phyloP scores from a whole-genome alignment of 2,888 invertebrate species.

The Dynastes grantii region DNA sequence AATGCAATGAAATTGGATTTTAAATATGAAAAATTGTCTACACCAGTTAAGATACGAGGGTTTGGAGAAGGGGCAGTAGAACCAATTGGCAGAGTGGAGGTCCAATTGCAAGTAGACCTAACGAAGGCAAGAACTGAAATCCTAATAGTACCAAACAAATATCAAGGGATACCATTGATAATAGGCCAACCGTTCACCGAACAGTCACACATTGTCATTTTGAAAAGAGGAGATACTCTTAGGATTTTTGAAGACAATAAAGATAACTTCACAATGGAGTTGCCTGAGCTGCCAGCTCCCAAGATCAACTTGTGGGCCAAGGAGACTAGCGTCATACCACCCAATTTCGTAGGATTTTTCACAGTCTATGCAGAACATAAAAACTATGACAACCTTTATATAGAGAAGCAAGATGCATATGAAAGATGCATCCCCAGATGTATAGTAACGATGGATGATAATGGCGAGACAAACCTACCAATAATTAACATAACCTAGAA shows the following conservation, averaged over 20 bases:
- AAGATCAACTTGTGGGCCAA: not conserved
- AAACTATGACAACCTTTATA: not conserved
- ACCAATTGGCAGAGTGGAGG: not conserved
- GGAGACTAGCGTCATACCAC: not conserved
- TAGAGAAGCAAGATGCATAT: not conserved
- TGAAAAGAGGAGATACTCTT: not conserved
- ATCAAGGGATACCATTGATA: not conserved
- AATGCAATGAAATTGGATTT: not conserved
- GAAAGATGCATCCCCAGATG: not conserved
- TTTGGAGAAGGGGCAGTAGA: not conserved
- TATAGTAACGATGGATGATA: not conserved
- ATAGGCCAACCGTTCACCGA: slow-evolving; percentile 17
- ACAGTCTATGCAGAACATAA: not conserved
- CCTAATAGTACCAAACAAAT: not conserved
- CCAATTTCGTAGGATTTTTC: slow-evolving; percentile 3
- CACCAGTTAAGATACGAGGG: not conserved
- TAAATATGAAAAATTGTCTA: not conserved
- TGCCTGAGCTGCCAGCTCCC: not conserved
- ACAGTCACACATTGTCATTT: not conserved
- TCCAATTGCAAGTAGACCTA: not conserved
- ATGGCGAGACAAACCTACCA: not conserved
- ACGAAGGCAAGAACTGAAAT: not conserved
- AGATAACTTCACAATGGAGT: not conserved
- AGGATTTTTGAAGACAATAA: not conserved
- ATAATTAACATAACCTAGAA: too few relatives aligned